These are phyloP conservation scores for Drosophila simulans DNA, from an alignment of 1,140 invertebrate genomes.

Conservation along the genomic window DNA sequence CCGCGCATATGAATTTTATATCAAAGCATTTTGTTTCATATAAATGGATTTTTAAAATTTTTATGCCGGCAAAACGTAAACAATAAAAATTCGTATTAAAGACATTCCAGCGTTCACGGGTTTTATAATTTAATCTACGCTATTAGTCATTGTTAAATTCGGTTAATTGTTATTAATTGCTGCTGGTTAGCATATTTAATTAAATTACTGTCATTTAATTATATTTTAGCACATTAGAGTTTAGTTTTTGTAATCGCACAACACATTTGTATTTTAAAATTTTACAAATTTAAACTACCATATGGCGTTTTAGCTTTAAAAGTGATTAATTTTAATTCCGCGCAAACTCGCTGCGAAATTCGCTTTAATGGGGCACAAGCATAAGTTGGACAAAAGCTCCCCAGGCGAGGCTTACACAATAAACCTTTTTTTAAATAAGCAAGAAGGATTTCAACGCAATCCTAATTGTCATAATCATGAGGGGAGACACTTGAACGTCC, in stretches of 20 bases:
- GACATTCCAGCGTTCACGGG: too few relatives aligned
- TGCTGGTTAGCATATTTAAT: too few relatives aligned
- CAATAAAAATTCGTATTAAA: not conserved
- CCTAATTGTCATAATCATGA: constrained; percentile 76
- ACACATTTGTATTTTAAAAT: not conserved
- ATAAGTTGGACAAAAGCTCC: constrained; percentile 35
- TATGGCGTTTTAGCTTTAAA: constrained; percentile 2
- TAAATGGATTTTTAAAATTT: constrained; percentile 1
- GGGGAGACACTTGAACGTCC: constrained; percentile 49
- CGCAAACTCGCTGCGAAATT: not conserved
- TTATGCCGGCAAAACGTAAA: not conserved
- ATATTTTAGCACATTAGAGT: not conserved
- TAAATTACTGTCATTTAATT: not conserved
- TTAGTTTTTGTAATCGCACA: not conserved
- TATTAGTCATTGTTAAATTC: not conserved
- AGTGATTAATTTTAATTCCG: constrained; percentile 19
- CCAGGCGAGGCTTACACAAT: constrained; percentile 38
- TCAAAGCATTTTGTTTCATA: not conserved
- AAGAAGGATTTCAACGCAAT: constrained; percentile 46
- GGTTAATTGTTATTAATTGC: not conserved
- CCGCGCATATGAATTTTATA: not conserved
- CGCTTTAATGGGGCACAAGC: constrained; percentile 18
- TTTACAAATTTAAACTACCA: constrained; percentile 3
- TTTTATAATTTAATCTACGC: not conserved
- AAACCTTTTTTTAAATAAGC: constrained; percentile 55